Evolutionary conservation across 2,888 invertebrate genomes (phyloP).

Genomic region (Scotopteryx bipunctaria): DNA sequence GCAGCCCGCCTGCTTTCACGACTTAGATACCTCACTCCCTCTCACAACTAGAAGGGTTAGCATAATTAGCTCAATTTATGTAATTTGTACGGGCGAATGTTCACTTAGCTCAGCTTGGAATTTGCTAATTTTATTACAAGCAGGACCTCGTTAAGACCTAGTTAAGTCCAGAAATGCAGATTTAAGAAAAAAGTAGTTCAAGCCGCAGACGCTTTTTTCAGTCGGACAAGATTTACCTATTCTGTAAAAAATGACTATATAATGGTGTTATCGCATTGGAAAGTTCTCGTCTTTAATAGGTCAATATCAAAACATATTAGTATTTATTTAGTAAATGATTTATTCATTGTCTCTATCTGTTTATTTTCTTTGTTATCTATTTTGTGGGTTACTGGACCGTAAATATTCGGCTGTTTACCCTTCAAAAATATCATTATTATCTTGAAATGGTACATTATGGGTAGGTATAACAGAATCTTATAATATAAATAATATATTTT

Average conservation of each 20-base stretch:
- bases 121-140: not conserved
- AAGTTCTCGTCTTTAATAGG: constrained; percentile 57
- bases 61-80: not conserved
- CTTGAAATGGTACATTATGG: constrained; percentile 28
- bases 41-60: constrained; percentile 5
- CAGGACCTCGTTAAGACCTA: not conserved
- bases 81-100: not conserved
- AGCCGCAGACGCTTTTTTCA: too few species aligned
- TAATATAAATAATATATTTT: too few species aligned
- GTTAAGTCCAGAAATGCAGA: too few species aligned
- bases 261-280: constrained; percentile 43
- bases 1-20: constrained; percentile 58
- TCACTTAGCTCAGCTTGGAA: not conserved
- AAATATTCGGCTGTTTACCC: constrained; percentile 58
- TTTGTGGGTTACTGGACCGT: constrained; percentile 70
- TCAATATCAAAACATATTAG: constrained; percentile 72
- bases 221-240: too few species aligned
- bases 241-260: constrained; percentile 31
- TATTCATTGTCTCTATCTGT: constrained; percentile 67
- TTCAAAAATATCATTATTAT: constrained; percentile 53
- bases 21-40: constrained; percentile 29
- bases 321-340: constrained; percentile 67
- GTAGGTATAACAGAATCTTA: too few species aligned
- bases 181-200: too few species aligned
- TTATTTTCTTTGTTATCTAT: constrained; percentile 75